These are phyloP conservation scores for Formica aserva DNA, from an alignment of 2,888 invertebrate genomes.

Conservation along the genomic window DNA sequence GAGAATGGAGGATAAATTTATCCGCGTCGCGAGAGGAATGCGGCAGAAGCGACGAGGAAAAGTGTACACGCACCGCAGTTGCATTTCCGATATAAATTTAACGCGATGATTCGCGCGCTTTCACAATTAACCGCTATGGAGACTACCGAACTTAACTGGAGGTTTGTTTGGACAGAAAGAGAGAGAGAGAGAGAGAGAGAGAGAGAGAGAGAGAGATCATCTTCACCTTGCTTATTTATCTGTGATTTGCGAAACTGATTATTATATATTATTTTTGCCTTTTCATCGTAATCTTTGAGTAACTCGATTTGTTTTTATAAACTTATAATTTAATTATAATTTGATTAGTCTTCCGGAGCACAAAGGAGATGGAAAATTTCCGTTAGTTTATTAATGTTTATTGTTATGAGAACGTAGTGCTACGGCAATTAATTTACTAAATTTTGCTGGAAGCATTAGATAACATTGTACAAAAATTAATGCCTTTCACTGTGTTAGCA, in stretches of 20 bases:
- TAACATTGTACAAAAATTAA: background rate
- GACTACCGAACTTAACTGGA: constrained; percentile 52
- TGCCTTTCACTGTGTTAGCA: background rate
- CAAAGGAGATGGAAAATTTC: background rate
- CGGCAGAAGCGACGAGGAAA: constrained; percentile 49
- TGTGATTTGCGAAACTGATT: background rate
- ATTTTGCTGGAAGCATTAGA: background rate
- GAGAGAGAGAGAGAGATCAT: background rate
- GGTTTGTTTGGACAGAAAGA: constrained; percentile 57
- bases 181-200: background rate
- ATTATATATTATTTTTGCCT: background rate
- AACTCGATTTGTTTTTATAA: background rate
- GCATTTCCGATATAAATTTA: constrained; percentile 49
- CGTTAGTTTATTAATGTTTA: background rate
- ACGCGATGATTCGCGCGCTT: constrained; percentile 54
- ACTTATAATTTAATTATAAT: background rate
- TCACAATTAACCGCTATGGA: constrained; percentile 54
- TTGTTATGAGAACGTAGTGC: background rate
- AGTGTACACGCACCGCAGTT: constrained; percentile 19
- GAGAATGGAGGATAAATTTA: constrained; percentile 55
- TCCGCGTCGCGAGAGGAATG: constrained; percentile 44
- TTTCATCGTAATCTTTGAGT: background rate
- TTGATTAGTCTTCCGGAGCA: background rate
- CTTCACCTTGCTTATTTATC: background rate
- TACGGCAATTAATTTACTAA: background rate